A percentile compares a stretch with the other conserved stretches of the same genome.
phyloP scores from a whole-genome alignment of 2,113 vertebrate genomes.

The Uria lomvia region DNA sequence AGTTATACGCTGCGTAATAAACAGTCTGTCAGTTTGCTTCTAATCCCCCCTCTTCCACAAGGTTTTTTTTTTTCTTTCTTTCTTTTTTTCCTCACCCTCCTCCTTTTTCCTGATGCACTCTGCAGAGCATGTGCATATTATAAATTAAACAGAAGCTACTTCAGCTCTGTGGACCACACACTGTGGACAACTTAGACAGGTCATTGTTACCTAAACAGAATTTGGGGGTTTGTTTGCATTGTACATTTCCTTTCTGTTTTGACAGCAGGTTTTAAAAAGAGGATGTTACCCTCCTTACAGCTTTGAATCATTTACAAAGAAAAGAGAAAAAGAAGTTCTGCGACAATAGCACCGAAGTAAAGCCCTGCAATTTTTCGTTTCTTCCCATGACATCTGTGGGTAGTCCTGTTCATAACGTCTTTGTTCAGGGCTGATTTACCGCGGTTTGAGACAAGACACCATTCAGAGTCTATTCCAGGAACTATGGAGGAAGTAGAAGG shows the following conservation, averaged over 20 bases:
- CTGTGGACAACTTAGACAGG: conserved; percentile 3
- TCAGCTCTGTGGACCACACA: conserved; percentile 62
- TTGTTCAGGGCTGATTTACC: conserved; percentile 3
- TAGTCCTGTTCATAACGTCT: conserved; percentile 28
- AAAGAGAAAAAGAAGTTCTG: conserved; percentile 25
- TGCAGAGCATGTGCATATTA: background rate
- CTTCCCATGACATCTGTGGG: conserved; percentile 50
- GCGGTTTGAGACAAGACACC: conserved; percentile 5
- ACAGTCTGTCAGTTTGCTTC: conserved; percentile 70
- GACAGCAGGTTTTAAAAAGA: conserved; percentile 47
- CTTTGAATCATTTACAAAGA: background rate
- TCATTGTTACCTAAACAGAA: conserved; percentile 60
- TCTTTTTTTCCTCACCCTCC: accelerated
- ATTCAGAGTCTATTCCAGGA: conserved; percentile 53
- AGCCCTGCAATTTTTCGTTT: conserved; percentile 6
- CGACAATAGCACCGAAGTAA: background rate
- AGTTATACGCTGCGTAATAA: conserved; percentile 61
- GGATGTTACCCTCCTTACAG: conserved; percentile 13
- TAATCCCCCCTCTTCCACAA: conserved; percentile 51
- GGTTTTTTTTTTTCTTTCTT: accelerated
- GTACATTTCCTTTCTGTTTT: conserved; percentile 46
- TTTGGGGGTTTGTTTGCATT: conserved; percentile 43
- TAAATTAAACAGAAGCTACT: conserved; percentile 55
- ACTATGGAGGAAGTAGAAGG: conserved; percentile 21
- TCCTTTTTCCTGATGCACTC: background rate